Evolutionary conservation across 53 echinoderm and acorn worm genomes (phyloP).

Genomic region (Hippasteria phrygiana): DNA sequence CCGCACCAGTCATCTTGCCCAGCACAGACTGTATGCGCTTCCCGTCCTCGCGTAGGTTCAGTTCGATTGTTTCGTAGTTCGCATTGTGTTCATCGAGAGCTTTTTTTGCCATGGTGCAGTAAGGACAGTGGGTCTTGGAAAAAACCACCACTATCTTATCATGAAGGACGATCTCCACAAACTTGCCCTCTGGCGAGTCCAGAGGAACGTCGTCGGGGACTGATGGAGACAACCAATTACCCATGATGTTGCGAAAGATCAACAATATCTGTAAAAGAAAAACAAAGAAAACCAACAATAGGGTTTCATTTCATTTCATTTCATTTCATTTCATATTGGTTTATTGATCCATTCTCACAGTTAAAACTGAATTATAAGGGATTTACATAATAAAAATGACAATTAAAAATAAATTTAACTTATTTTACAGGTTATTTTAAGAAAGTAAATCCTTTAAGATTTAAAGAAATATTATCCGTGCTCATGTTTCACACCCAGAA

Average conservation of each 20-base stretch:
- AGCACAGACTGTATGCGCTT: slow-evolving; percentile 80
- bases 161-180: slow-evolving; percentile 74
- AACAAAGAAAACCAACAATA: not conserved
- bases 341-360: too few species aligned
- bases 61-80: slow-evolving; percentile 81
- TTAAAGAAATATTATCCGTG: too few species aligned
- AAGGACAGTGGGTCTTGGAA: slow-evolving; percentile 89
- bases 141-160: slow-evolving; percentile 95
- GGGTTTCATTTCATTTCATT: too few species aligned
- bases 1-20: slow-evolving; percentile 82
- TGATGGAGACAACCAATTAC: slow-evolving; percentile 49
- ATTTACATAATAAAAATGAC: too few species aligned
- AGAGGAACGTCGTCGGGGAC: slow-evolving; percentile 29
- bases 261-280: not conserved
- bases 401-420: too few species aligned
- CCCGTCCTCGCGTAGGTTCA: slow-evolving; percentile 82
- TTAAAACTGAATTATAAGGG: too few species aligned
- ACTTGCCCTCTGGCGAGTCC: slow-evolving; percentile 61
- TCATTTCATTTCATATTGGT: too few species aligned
- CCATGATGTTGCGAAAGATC: too few species aligned
- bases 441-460: too few species aligned
- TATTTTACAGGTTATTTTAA: too few species aligned
- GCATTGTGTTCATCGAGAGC: slow-evolving; percentile 83
- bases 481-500: too few species aligned
- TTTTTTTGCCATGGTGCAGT: slow-evolving; percentile 82